Conservation (phyloP, 2,113 vertebrate species). For the Pantherophis guttatus region DNA sequence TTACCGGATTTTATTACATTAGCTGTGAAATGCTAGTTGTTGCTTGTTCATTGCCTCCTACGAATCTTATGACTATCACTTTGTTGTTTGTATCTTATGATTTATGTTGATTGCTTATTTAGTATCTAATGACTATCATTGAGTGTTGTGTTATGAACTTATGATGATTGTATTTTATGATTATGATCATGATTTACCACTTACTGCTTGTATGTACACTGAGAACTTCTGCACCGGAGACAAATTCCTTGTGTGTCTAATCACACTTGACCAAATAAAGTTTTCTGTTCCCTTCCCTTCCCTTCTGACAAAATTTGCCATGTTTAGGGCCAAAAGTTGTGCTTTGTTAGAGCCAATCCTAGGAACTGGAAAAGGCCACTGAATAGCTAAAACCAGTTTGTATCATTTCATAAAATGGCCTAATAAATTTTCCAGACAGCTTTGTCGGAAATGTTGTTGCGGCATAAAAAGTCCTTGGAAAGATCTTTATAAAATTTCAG, state of each 20-base stretch:
- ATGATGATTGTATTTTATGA: neutral
- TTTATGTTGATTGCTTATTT: neutral
- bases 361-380: neutral
- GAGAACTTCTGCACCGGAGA: neutral
- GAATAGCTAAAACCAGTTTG: constrained; percentile 20
- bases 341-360: neutral
- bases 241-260: neutral
- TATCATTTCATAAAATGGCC: neutral
- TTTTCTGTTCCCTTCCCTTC: neutral
- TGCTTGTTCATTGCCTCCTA: neutral
- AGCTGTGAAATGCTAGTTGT: neutral
- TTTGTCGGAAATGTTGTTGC: neutral
- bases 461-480: constrained; percentile 36
- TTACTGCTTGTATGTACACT: too few species aligned
- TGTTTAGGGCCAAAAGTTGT: neutral
- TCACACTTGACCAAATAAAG: neutral
- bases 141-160: neutral
- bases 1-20: neutral
- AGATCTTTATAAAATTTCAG: constrained; percentile 7
- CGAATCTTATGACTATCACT: neutral
- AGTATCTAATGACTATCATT: neutral
- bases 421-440: neutral
- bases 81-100: neutral
- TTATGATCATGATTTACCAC: neutral
- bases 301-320: neutral